phyloP scores from a whole-genome alignment of 1,140 invertebrate species.

The Adoxophyes honmai region DNA sequence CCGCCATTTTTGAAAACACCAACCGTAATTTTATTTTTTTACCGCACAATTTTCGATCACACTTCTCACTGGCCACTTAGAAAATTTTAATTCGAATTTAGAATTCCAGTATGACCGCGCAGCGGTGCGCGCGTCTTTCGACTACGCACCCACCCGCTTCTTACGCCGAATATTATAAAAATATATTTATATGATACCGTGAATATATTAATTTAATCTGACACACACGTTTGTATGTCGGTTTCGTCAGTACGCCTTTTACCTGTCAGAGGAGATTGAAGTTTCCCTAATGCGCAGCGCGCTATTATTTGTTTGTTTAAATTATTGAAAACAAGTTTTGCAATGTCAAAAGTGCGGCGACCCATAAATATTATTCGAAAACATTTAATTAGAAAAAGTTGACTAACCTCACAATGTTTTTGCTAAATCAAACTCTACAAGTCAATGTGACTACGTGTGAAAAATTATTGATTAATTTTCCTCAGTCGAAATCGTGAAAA shows the following conservation, averaged over 20 bases:
- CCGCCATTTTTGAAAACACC: conserved; percentile 55
- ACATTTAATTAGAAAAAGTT: too few relatives aligned
- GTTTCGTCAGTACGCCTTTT: neutral
- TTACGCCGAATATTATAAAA: conserved; percentile 24
- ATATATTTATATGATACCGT: neutral
- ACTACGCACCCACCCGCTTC: conserved; percentile 31
- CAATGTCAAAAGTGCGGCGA: neutral
- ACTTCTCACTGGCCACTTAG: conserved; percentile 48
- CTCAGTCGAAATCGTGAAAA: too few relatives aligned
- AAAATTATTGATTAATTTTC: too few relatives aligned
- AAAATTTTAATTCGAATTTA: conserved; percentile 29
- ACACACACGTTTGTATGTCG: neutral
- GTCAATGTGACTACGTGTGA: too few relatives aligned
- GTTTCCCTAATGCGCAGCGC: neutral
- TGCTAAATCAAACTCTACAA: too few relatives aligned
- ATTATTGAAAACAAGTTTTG: neutral
- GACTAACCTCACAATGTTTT: too few relatives aligned
- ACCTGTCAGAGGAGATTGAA: neutral
- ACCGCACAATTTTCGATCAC: conserved; percentile 34
- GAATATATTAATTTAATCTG: conserved; percentile 9
- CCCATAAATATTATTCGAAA: neutral
- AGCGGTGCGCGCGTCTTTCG: conserved; percentile 38
- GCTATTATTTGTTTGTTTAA: neutral
- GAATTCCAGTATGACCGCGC: conserved; percentile 48
- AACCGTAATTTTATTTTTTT: conserved; percentile 51